phyloP scores from a whole-genome alignment of 2,888 invertebrate species.

The Volucella inanis region DNA sequence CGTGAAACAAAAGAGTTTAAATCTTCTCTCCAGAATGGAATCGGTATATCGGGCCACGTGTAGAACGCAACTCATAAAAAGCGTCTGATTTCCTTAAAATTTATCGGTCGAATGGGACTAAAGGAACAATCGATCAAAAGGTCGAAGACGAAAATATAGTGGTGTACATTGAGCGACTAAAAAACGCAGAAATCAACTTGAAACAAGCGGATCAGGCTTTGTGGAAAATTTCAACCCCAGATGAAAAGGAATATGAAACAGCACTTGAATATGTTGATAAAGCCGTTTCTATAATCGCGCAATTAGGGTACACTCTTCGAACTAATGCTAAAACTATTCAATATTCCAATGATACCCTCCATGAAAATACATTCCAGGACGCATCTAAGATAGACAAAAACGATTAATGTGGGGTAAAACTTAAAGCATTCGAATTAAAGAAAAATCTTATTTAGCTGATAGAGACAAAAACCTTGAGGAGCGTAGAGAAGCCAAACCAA shows the following conservation, averaged over 20 bases:
- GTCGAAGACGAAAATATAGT: not conserved
- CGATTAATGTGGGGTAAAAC: conserved; percentile 27
- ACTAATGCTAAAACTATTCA: conserved; percentile 7
- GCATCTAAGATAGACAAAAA: not conserved
- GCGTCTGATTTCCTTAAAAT: conserved; percentile 6
- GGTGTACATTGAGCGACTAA: conserved; percentile 4
- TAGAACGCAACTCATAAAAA: not conserved
- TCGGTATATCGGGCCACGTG: conserved; percentile 1
- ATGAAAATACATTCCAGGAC: not conserved
- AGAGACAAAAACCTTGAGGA: too few relatives aligned
- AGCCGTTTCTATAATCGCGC: conserved; percentile 27
- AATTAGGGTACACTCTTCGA: conserved; percentile 27
- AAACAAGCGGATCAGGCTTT: conserved; percentile 51
- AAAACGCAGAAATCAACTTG: conserved; percentile 48
- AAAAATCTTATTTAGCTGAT: conserved; percentile 57
- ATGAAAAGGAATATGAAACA: conserved; percentile 38
- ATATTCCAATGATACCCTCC: not conserved
- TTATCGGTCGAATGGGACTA: not conserved
- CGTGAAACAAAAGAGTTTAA: too few relatives aligned
- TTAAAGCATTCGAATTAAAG: conserved; percentile 55
- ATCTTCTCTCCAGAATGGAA: too few relatives aligned
- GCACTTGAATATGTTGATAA: conserved; percentile 52
- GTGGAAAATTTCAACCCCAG: conserved; percentile 21
- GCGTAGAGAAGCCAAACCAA: too few relatives aligned
- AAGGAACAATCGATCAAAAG: not conserved